Conservation (phyloP, 2,113 vertebrate species). For the Cranoglanis bouderius region DNA sequence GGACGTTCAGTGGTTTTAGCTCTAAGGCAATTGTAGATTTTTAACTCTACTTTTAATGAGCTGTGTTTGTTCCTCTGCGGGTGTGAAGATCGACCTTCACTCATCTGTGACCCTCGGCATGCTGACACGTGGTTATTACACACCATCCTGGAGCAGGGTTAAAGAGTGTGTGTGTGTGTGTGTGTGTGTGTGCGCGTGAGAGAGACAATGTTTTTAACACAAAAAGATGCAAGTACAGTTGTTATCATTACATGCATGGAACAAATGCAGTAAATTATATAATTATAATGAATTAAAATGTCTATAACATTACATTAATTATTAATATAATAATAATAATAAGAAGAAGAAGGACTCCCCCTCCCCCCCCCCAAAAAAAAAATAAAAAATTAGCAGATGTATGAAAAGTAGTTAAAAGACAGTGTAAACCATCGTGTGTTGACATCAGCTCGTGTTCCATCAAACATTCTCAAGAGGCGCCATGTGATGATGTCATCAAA, state of each 20-base stretch:
- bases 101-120: constrained; percentile 4
- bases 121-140: not conserved
- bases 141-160: not conserved
- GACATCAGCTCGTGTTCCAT: not conserved
- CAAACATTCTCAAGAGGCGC: too few relatives aligned
- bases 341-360: too few relatives aligned
- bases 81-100: not conserved
- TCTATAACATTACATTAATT: not conserved
- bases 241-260: not conserved
- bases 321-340: too few relatives aligned
- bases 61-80: not conserved
- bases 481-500: not conserved
- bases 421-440: not conserved
- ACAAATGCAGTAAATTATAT: not conserved
- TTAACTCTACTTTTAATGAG: not conserved
- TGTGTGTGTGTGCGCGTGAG: not conserved
- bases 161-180: not conserved
- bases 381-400: not conserved
- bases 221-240: too few relatives aligned
- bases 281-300: not conserved
- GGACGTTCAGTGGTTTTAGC: not conserved
- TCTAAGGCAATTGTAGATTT: not conserved
- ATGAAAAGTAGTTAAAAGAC: not conserved
- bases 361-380: not conserved
- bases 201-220: not conserved